Conservation (phyloP, 2,888 invertebrate species). For the Carterocephalus palaemon region DNA sequence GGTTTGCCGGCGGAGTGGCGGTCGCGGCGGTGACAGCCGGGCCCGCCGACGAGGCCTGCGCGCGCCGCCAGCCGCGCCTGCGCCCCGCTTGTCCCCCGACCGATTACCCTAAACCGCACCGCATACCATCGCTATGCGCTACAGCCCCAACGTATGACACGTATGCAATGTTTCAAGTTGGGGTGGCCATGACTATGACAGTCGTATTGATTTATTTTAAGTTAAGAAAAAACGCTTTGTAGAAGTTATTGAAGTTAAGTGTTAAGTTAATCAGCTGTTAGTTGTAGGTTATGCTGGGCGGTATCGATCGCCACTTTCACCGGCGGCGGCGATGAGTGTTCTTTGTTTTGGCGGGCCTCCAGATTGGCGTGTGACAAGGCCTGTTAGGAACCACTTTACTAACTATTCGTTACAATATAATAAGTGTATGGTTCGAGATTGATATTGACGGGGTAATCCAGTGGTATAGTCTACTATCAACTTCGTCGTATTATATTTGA, state of each 20-base stretch:
- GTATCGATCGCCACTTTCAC: slow-evolving; percentile 64
- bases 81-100: slow-evolving; percentile 46
- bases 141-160: slow-evolving; percentile 8
- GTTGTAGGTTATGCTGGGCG: slow-evolving; percentile 44
- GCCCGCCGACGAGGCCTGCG: slow-evolving; percentile 42
- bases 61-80: slow-evolving; percentile 67
- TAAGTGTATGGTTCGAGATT: too few species aligned
- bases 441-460: too few species aligned
- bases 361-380: slow-evolving; percentile 45
- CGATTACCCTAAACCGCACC: slow-evolving; percentile 37
- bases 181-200: not conserved
- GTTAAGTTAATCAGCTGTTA: slow-evolving; percentile 53
- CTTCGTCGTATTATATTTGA: too few species aligned
- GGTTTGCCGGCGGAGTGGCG: slow-evolving; percentile 74
- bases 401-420: not conserved
- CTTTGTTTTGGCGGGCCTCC: slow-evolving; percentile 64
- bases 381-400: slow-evolving; percentile 44
- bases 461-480: too few species aligned
- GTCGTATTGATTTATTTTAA: not conserved
- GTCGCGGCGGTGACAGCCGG: slow-evolving; percentile 63
- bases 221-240: not conserved
- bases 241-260: too few species aligned
- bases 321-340: slow-evolving; percentile 45
- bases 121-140: slow-evolving; percentile 36
- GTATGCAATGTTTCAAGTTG: slow-evolving; percentile 10